Conservation (phyloP, 2,888 invertebrate genomes). For the Drosophila sordidula region DNA sequence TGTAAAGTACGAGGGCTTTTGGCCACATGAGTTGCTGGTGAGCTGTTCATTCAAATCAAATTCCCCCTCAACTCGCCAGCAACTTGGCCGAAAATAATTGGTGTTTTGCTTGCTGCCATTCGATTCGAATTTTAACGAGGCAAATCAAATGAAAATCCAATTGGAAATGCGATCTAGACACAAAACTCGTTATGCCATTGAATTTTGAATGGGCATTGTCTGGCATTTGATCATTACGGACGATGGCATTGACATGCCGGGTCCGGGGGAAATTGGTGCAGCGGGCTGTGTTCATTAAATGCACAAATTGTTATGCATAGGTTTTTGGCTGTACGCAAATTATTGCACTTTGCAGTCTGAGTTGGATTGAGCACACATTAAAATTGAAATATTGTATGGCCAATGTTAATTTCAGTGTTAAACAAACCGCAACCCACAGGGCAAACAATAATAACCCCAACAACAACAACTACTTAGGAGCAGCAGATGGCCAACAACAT, state of each 20-base stretch:
- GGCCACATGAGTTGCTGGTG: too few relatives aligned
- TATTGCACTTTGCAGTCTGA: slow-evolving; percentile 6
- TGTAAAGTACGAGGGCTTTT: too few relatives aligned
- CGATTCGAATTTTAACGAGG: slow-evolving; percentile 28
- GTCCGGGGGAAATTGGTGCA: not conserved
- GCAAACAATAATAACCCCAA: slow-evolving; percentile 51
- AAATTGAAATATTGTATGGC: slow-evolving; percentile 37
- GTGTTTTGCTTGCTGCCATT: slow-evolving; percentile 9
- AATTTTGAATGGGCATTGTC: slow-evolving; percentile 21
- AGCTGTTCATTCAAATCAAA: not conserved
- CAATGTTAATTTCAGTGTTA: slow-evolving; percentile 68
- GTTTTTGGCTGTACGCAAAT: slow-evolving; percentile 1
- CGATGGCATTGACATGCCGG: slow-evolving; percentile 17
- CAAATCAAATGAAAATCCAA: slow-evolving; percentile 34
- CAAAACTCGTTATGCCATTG: slow-evolving; percentile 40
- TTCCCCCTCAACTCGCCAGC: not conserved
- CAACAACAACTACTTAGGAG: slow-evolving; percentile 17
- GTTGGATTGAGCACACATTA: slow-evolving; percentile 5
- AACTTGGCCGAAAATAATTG: slow-evolving; percentile 35
- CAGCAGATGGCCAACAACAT: slow-evolving; percentile 59
- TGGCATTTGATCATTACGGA: slow-evolving; percentile 24
- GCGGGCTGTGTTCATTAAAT: slow-evolving; percentile 2
- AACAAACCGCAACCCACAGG: slow-evolving; percentile 67
- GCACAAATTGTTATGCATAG: slow-evolving; percentile 11
- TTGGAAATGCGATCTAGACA: slow-evolving; percentile 33